These are phyloP conservation scores for Apus apus DNA, from an alignment of 2,113 vertebrate species.

Conservation along the genomic window DNA sequence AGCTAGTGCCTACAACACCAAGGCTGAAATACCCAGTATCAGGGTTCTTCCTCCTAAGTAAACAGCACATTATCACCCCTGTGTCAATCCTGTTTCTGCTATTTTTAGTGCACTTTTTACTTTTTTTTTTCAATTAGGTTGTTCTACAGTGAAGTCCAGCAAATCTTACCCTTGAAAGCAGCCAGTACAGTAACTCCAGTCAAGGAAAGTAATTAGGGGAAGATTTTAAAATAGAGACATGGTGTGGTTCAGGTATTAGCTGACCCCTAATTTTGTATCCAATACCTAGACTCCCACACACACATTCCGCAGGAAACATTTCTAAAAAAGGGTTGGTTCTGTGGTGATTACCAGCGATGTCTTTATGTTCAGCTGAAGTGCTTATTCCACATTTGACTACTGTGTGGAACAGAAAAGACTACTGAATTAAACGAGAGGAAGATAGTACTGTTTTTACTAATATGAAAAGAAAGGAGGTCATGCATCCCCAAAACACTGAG, in stretches of 20 bases:
- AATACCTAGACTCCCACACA: not conserved
- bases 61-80: not conserved
- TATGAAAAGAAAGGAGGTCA: not conserved
- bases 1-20: not conserved
- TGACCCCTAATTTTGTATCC: not conserved
- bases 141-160: not conserved
- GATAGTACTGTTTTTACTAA: not conserved
- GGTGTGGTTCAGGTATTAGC: not conserved
- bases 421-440: not conserved
- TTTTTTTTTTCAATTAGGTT: not conserved
- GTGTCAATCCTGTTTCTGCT: not conserved
- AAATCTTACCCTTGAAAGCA: not conserved
- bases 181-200: not conserved
- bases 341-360: not conserved
- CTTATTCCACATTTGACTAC: not conserved
- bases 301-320: not conserved
- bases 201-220: not conserved
- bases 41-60: fast-evolving
- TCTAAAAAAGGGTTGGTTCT: not conserved
- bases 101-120: not conserved
- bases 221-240: not conserved
- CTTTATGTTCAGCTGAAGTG: not conserved
- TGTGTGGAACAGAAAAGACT: not conserved
- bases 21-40: not conserved
- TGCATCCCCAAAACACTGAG: not conserved